A percentile compares a stretch with the other conserved stretches of the same genome.
These are phyloP conservation scores for Crax fasciolata DNA, from an alignment of 2,797 vertebrate species.

Conservation along the genomic window DNA sequence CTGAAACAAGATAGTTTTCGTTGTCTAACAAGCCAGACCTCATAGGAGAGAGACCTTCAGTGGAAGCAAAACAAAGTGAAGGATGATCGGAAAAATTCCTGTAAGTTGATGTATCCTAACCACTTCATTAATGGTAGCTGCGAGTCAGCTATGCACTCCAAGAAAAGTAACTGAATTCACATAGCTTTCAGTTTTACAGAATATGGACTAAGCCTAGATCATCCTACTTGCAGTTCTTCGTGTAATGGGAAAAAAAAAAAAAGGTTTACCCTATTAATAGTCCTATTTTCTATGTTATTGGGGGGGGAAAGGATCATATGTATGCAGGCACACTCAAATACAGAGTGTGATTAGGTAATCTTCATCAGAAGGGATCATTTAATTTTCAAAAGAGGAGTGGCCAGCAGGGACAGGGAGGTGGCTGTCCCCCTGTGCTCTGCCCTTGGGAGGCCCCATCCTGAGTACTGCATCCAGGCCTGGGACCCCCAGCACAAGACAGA, in stretches of 20 bases:
- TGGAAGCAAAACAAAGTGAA: neutral
- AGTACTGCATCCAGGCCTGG: neutral
- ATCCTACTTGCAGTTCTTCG: neutral
- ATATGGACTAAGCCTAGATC: neutral
- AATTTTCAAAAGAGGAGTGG: no score
- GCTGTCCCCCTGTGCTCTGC: no score
- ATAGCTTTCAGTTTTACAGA: neutral
- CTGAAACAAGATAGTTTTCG: neutral
- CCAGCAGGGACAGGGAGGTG: no score
- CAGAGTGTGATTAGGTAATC: neutral
- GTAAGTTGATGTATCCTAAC: neutral
- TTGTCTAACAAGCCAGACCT: neutral
- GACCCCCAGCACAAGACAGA: no score
- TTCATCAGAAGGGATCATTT: neutral
- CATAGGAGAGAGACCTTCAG: accelerated
- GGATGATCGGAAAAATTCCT: neutral
- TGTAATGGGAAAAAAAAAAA: neutral
- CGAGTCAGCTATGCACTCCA: neutral
- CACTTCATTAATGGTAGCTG: neutral
- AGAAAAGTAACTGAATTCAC: neutral
- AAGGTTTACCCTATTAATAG: neutral
- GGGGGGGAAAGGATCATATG: neutral
- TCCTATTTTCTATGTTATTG: neutral
- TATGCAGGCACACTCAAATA: neutral
- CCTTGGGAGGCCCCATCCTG: no score